Base-by-base conservation (phyloP, 2,113 vertebrate genomes). In the Ptychochromis oligacanthus region DNA sequence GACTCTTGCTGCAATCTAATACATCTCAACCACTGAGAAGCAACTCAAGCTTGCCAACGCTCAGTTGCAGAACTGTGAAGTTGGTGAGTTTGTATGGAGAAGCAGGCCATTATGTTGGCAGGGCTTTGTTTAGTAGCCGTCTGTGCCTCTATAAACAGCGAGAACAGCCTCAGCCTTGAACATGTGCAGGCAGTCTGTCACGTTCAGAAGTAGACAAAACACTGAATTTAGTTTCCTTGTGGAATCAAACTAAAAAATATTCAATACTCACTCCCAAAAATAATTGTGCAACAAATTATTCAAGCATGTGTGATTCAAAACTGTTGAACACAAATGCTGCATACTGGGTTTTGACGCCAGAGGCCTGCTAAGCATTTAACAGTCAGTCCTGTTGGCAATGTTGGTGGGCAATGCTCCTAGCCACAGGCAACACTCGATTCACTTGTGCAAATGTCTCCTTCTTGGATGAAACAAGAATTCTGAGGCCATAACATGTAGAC, bases 1-100 rank as follows among this genome's bases (percentile, higher is more conserved):
- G 74, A 86, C 89, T 65, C 83, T 24, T 67, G 28, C 40, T 90
- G 77, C 89, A 87, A 76, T 64, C 86, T 88, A 88, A 88, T 76
- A 77, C 43, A 7, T 18, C 82, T 75, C 76, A 75, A 78, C 57
- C 74, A 78, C 65, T 70, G 76, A 83, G 72, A 61, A 92, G 67
- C 24, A 34, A 28, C 79, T 80, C 78, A 59, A 5, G 54, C 36
- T 74, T 87, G 86, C 83, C 87, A 89, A 61, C 20, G 46, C 61
- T 72, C 79, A 64, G 83, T 65, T 46, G 77, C 81, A 74, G 56
- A 80, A 64, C 67, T 54, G 67, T 57, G 79, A 67, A 58, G 90
- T 82, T 88, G 76, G 43, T 57, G 76, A 55, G 79, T 91, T 85
- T 87, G 76, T 67, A 54, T 81, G 61, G 34, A 85, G 75, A 89